phyloP scores from a whole-genome alignment of 2,797 vertebrate species.

The Limnodromus scolopaceus region DNA sequence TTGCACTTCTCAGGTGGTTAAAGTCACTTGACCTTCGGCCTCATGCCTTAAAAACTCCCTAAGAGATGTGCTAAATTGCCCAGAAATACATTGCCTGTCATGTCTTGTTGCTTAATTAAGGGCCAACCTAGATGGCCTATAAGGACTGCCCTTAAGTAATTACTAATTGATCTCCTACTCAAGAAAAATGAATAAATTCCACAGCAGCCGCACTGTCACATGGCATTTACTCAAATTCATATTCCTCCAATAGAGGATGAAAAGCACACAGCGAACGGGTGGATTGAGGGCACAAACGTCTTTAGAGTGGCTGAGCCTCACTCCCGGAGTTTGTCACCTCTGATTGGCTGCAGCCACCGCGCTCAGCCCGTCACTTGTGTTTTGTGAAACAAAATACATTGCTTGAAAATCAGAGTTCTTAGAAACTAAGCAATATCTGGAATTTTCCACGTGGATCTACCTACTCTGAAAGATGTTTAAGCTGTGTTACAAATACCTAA shows the following conservation, averaged over 20 bases:
- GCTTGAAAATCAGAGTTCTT: background rate
- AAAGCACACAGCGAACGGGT: background rate
- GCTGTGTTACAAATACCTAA: background rate
- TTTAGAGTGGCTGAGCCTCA: background rate
- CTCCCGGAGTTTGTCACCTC: background rate
- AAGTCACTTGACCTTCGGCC: conserved; percentile 82
- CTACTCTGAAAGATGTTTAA: background rate
- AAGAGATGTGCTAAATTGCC: conserved; percentile 82
- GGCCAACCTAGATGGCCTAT: conserved; percentile 67
- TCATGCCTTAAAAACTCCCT: conserved; percentile 78
- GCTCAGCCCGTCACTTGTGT: background rate
- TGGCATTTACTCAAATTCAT: conserved; percentile 59
- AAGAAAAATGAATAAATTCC: conserved; percentile 69
- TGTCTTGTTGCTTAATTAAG: conserved; percentile 83
- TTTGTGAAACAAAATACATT: background rate
- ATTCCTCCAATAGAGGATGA: conserved; percentile 14
- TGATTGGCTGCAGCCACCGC: background rate
- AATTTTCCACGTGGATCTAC: background rate
- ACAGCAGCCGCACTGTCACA: conserved; percentile 42
- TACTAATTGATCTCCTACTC: conserved; percentile 72
- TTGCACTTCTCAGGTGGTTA: conserved; percentile 81
- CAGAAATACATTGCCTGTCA: conserved; percentile 82
- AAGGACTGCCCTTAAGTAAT: conserved; percentile 73
- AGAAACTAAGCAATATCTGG: background rate
- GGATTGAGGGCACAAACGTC: background rate